Conservation (phyloP, 1,140 invertebrate species). For the Hycleus phaleratus region DNA sequence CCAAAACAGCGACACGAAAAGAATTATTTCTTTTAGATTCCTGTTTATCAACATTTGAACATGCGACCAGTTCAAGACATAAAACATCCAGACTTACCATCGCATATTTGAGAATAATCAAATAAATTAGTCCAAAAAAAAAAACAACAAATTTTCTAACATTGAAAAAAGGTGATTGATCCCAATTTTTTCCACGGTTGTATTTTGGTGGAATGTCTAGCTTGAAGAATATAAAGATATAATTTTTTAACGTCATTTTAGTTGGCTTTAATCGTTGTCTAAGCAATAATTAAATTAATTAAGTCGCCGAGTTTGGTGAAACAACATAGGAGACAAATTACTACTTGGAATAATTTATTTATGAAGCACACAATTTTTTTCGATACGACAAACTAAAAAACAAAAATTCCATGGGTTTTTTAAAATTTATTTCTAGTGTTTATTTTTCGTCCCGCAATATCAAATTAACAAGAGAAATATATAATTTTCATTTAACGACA, state of each 20-base stretch:
- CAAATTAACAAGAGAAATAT: slow-evolving; percentile 41
- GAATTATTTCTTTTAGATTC: slow-evolving; percentile 26
- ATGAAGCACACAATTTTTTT: not conserved
- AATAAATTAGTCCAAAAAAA: not conserved
- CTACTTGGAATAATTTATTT: not conserved
- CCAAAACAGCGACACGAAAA: too few relatives aligned
- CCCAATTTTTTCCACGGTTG: not conserved
- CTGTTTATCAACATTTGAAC: slow-evolving; percentile 35
- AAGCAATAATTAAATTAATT: too few relatives aligned
- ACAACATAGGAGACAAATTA: not conserved
- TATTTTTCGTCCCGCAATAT: slow-evolving; percentile 42
- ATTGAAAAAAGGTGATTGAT: not conserved
- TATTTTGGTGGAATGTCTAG: not conserved
- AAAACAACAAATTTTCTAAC: not conserved
- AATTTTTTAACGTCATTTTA: too few relatives aligned
- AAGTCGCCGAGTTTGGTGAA: not conserved
- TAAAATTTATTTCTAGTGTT: not conserved
- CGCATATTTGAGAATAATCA: not conserved
- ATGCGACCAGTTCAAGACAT: slow-evolving; percentile 16
- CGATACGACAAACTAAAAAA: not conserved
- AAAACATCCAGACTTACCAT: not conserved
- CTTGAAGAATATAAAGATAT: too few relatives aligned
- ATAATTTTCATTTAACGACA: slow-evolving; percentile 39
- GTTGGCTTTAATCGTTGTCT: too few relatives aligned
- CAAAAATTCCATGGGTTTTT: not conserved